A percentile compares a stretch with the other conserved stretches of the same genome.
Evolutionary conservation across 2,797 vertebrate genomes (phyloP).

Genomic region (Aphelocoma californica): DNA sequence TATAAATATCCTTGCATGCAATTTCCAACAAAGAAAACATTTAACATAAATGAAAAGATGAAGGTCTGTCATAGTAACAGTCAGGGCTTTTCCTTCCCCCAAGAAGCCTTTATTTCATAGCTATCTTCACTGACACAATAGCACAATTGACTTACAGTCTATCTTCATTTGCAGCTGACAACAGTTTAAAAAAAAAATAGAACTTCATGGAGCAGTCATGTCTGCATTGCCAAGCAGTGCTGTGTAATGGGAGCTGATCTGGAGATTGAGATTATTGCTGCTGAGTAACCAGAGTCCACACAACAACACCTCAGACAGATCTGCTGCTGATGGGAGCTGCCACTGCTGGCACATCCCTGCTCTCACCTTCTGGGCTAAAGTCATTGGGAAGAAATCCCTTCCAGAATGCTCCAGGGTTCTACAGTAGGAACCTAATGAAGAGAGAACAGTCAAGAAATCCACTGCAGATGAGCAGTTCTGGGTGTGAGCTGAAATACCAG

Average conservation of each 20-base stretch:
- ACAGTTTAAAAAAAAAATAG: rapidly evolving
- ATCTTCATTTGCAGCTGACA: neutral
- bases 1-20: neutral
- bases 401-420: neutral
- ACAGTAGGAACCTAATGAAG: rapidly evolving
- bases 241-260: neutral
- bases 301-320: neutral
- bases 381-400: neutral
- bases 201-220: rapidly evolving
- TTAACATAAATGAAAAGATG: neutral
- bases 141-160: neutral
- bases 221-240: neutral
- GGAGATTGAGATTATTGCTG: neutral
- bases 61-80: neutral
- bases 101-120: neutral
- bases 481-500: neutral
- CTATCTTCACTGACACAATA: neutral
- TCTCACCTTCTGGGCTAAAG: neutral
- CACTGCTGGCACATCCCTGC: neutral
- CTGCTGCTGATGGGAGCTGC: neutral
- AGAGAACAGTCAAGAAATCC: neutral
- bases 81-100: neutral
- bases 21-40: neutral
- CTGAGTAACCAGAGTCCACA: neutral
- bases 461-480: neutral